Conservation (phyloP, 2,888 invertebrate species). For the Parnassius orleans region DNA sequence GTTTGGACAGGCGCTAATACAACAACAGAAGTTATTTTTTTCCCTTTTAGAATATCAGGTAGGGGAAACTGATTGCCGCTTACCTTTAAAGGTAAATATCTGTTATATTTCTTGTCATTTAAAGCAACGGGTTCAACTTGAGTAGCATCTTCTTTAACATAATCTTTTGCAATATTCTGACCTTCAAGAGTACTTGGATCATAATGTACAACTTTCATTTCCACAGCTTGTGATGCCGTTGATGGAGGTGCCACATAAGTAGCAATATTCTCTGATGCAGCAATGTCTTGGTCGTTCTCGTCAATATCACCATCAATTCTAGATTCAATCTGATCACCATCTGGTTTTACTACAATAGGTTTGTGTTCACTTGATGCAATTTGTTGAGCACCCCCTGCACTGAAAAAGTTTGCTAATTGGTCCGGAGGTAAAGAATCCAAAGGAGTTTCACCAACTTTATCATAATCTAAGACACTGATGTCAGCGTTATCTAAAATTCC, state of each 20-base stretch:
- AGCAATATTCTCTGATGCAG: conserved; percentile 77
- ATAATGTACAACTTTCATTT: conserved; percentile 92
- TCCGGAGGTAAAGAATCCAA: conserved; percentile 91
- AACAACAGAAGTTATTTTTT: conserved; percentile 91
- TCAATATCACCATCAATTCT: conserved; percentile 69
- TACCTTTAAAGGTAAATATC: conserved; percentile 91
- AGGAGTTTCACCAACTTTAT: conserved; percentile 92
- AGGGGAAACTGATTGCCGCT: conserved; percentile 92
- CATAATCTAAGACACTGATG: conserved; percentile 92
- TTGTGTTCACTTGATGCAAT: conserved; percentile 86
- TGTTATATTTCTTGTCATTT: conserved; percentile 88
- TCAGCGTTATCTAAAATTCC: conserved; percentile 94
- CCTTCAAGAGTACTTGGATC: conserved; percentile 88
- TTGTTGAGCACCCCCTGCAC: conserved; percentile 89
- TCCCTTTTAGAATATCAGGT: conserved; percentile 87
- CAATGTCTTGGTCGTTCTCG: conserved; percentile 78
- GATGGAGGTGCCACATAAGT: conserved; percentile 58
- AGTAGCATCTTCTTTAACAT: conserved; percentile 86
- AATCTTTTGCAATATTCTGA: conserved; percentile 85
- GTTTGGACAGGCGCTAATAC: conserved; percentile 92
- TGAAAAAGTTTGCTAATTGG: conserved; percentile 92
- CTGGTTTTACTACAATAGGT: conserved; percentile 83
- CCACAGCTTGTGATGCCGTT: conserved; percentile 81
- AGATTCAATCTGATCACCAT: conserved; percentile 80
- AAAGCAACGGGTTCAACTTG: conserved; percentile 88